Evolutionary conservation across 1,140 invertebrate species (phyloP).

Genomic region (Pseudomyrmex dendroicus): DNA sequence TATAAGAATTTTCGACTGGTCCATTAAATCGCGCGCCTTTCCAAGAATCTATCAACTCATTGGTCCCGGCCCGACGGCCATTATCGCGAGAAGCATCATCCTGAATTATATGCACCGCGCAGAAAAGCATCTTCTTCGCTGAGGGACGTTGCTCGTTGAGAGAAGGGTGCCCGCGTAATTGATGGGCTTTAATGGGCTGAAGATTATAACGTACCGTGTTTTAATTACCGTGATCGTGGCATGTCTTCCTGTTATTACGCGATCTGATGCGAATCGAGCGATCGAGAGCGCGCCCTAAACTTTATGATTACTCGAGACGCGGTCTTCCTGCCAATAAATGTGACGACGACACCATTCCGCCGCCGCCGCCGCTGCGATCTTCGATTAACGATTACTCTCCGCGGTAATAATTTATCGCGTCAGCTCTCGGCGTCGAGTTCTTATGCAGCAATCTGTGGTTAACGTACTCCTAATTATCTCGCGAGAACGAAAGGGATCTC

Average conservation of each 20-base stretch:
- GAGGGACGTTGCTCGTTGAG: conserved; percentile 42
- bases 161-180: conserved; percentile 65
- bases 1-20: conserved; percentile 9
- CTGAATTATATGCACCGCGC: conserved; percentile 67
- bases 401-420: conserved; percentile 41
- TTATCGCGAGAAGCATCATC: conserved; percentile 66
- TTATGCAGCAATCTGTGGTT: conserved; percentile 10
- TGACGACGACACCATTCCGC: conserved; percentile 51
- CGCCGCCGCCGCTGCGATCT: neutral
- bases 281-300: conserved; percentile 48
- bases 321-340: conserved; percentile 46
- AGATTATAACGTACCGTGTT: conserved; percentile 71
- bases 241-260: conserved; percentile 68
- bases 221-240: conserved; percentile 73
- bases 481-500: neutral
- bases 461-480: conserved; percentile 38
- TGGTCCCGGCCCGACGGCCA: conserved; percentile 31
- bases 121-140: conserved; percentile 20
- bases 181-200: conserved; percentile 75
- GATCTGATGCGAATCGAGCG: conserved; percentile 57
- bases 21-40: conserved; percentile 67
- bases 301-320: conserved; percentile 46
- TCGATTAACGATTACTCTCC: conserved; percentile 50
- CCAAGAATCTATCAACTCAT: conserved; percentile 67
- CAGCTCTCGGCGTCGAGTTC: conserved; percentile 18